Conservation (phyloP, 2,113 vertebrate species). For the Micronycteris hirsuta region DNA sequence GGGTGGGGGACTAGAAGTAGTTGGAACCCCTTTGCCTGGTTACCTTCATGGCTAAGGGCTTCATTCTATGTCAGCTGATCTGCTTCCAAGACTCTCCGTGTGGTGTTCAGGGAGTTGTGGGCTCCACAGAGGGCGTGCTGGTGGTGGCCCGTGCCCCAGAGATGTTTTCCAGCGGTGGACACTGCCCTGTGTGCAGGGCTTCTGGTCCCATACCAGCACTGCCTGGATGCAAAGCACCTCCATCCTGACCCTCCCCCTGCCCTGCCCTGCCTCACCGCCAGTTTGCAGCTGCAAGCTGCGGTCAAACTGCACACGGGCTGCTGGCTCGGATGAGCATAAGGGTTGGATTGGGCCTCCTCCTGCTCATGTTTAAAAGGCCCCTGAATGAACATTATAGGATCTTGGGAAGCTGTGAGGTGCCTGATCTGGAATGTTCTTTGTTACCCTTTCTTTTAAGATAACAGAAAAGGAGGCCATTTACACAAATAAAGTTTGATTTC, state of each 20-base stretch:
- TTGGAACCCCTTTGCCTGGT: neutral
- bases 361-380: neutral
- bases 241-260: neutral
- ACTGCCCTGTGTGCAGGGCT: neutral
- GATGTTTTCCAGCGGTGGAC: neutral
- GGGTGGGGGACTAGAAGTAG: neutral
- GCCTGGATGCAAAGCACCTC: neutral
- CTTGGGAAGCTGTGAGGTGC: neutral
- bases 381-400: neutral
- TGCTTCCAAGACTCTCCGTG: neutral
- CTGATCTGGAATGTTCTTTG: constrained; percentile 23
- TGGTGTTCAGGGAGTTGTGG: accelerated
- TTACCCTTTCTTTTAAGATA: neutral
- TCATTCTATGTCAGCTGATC: neutral
- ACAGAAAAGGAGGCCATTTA: neutral
- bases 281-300: no score
- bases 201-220: neutral
- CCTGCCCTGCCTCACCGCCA: neutral
- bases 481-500: neutral
- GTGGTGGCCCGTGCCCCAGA: accelerated
- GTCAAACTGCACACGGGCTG: accelerated
- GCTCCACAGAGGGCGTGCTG: neutral
- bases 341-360: neutral
- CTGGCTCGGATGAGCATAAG: neutral
- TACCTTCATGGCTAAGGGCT: neutral